A percentile compares a stretch with the other conserved stretches of the same genome.
Conservation (phyloP, 2,888 invertebrate species). For the Strigamia transsilvanica region DNA sequence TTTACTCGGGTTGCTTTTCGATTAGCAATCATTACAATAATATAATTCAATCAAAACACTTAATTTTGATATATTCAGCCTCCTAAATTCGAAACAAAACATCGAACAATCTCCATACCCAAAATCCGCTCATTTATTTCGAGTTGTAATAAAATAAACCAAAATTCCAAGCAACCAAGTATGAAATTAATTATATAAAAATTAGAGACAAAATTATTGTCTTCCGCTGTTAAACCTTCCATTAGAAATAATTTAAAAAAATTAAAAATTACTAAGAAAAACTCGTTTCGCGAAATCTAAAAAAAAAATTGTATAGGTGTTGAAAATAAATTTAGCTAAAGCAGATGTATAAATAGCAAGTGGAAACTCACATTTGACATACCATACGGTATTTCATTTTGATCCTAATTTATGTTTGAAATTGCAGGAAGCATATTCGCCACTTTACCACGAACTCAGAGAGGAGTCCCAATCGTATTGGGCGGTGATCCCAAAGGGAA, state of each 20-base stretch:
- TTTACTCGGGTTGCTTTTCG: neutral
- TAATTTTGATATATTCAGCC: too few relatives aligned
- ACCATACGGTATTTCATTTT: neutral
- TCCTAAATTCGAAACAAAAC: too few relatives aligned
- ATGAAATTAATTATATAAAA: neutral
- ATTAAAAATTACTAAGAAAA: neutral
- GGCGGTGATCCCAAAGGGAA: conserved; percentile 97
- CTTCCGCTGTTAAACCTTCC: neutral
- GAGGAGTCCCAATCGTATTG: conserved; percentile 93
- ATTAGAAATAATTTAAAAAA: conserved; percentile 27
- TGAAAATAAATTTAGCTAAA: neutral
- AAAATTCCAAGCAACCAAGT: neutral
- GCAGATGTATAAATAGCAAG: neutral
- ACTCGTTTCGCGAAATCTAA: neutral
- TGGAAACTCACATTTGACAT: conserved; percentile 1
- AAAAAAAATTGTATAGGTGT: neutral
- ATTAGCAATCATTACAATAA: neutral
- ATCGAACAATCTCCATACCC: too few relatives aligned
- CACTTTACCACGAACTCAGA: conserved; percentile 89
- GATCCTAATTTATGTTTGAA: neutral
- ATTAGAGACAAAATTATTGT: neutral
- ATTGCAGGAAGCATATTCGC: conserved; percentile 72
- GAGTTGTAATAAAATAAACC: neutral
- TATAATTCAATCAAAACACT: neutral
- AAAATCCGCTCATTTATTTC: neutral